Conservation (phyloP, 2,888 invertebrate genomes). For the Drosophila kambysellisi region DNA sequence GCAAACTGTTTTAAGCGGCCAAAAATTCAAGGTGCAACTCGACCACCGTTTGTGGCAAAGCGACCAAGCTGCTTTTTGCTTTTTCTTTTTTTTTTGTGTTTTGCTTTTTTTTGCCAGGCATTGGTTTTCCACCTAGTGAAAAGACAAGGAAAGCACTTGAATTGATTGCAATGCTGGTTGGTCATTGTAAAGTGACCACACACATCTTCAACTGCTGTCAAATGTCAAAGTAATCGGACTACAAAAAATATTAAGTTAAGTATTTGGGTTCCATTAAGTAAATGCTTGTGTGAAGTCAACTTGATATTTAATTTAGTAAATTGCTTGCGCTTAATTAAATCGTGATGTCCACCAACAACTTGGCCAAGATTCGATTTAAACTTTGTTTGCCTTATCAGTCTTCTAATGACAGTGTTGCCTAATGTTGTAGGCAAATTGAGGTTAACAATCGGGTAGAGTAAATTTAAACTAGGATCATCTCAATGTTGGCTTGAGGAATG, state of each 20-base stretch:
- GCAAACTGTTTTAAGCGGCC: constrained; percentile 21
- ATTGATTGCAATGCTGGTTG: constrained; percentile 15
- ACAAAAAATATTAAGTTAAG: neutral
- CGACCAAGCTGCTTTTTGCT: neutral
- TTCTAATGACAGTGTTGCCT: neutral
- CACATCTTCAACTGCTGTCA: neutral
- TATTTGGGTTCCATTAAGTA: neutral
- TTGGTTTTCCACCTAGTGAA: neutral
- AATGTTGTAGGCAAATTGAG: neutral
- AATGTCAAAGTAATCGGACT: constrained; percentile 1
- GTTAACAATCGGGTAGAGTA: neutral
- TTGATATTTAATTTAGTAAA: neutral
- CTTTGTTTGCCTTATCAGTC: neutral
- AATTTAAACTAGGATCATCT: neutral
- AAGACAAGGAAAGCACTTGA: constrained; percentile 1
- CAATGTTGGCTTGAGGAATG: neutral
- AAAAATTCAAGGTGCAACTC: constrained; percentile 63
- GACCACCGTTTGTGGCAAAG: constrained; percentile 32
- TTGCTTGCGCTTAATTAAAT: neutral
- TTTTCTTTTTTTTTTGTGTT: neutral
- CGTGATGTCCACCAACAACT: neutral
- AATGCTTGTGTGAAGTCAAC: neutral
- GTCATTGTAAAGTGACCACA: constrained; percentile 15
- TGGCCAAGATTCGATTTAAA: neutral
- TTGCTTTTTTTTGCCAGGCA: neutral